Evolutionary conservation across 2,888 invertebrate species (phyloP), one percentile per base, ranked within the genome.

Genomic region (Neocrepidodera transversa): DNA sequence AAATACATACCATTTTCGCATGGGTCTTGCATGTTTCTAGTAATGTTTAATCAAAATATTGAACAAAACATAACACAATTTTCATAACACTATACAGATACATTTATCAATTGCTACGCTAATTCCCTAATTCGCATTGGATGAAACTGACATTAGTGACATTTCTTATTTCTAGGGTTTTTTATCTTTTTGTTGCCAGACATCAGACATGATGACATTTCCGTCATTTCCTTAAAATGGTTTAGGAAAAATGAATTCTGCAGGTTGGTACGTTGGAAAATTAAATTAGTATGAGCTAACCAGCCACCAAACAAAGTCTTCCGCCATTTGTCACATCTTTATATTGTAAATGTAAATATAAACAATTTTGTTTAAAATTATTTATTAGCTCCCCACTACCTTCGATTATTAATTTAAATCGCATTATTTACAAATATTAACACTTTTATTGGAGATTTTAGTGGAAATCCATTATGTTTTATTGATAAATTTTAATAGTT

Each of bases 21-120:
- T 10, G 49, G 42, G 28, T 56, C 56, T 32, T 56, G 49, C 56
- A 56, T 56, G 11, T 38, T 56, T 42, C 13, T 48, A 8, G 38
- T 48, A 23, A 42, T 14, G 49, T 26, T 48, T 32, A 26, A 38
- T 56, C 36, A 54, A 47, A 45, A 17, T 2, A 38, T 38, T 38
- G 17, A 38, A 13, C 13, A 28, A 20, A 40, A 42, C 45, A 40
- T 26, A 30, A 51, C 36, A 30, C 26, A 40, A 40, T 51, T n/a
- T 40, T 51, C 14, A 17, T 23, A 51, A 42, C 38, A 28, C 38
- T 23, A 36, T 26, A 50, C 35, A 35, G n/a, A 14, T 1, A 35
- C 2, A n/a, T n/a, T n/a, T n/a, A n/a, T n/a, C n/a, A n/a, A n/a
- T n/a, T n/a, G n/a, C n/a, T n/a, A n/a, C n/a, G n/a, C n/a, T n/a